Evolutionary conservation across 2,113 vertebrate genomes (phyloP).

Genomic region (Sorex fumeus): DNA sequence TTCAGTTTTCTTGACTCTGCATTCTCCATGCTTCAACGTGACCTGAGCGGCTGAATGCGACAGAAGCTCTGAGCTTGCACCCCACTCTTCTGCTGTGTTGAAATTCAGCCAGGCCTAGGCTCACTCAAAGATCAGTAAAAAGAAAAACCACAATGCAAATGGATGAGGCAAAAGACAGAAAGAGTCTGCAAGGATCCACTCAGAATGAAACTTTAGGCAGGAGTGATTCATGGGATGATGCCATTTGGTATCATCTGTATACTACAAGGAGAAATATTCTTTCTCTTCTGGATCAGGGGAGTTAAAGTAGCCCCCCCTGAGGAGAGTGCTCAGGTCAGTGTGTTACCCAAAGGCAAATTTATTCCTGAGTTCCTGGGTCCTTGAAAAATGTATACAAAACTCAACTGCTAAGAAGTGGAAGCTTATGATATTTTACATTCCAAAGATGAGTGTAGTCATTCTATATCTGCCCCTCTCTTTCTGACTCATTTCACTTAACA

Average conservation of each 20-base stretch:
- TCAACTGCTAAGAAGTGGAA: too few species aligned
- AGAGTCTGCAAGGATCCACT: background rate
- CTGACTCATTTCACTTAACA: too few species aligned
- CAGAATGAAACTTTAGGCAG: background rate
- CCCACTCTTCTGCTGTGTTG: background rate
- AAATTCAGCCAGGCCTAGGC: background rate
- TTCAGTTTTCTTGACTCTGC: too few species aligned
- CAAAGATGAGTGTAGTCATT: too few species aligned
- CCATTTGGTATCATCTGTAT: background rate
- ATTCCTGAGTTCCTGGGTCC: too few species aligned
- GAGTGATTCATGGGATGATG: background rate
- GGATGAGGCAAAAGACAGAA: background rate
- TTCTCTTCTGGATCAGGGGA: background rate
- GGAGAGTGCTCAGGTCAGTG: too few species aligned
- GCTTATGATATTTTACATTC: too few species aligned
- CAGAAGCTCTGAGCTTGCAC: rapidly evolving
- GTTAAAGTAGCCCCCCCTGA: too few species aligned
- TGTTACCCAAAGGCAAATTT: too few species aligned
- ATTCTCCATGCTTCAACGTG: background rate
- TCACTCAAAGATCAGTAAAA: background rate
- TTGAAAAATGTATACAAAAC: too few species aligned
- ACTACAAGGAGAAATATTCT: background rate
- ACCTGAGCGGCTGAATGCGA: background rate
- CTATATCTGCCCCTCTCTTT: too few species aligned
- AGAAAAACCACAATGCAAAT: background rate